These are phyloP conservation scores for Odontocerum albicorne DNA, from an alignment of 2,888 invertebrate species.

Conservation along the genomic window DNA sequence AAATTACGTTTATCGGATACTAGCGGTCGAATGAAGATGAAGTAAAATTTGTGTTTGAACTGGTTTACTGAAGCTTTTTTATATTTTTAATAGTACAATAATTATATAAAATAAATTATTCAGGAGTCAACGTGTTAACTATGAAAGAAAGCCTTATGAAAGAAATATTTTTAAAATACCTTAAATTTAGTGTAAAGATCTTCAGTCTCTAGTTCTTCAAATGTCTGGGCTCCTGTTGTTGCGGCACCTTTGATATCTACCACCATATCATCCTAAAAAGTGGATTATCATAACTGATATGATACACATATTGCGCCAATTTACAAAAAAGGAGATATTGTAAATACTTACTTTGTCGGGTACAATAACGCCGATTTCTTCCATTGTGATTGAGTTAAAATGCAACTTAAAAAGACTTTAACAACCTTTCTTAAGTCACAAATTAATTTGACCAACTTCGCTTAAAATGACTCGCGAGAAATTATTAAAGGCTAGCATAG, in stretches of 20 bases:
- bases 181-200: conserved; percentile 96
- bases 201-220: conserved; percentile 85
- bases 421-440: too few species aligned
- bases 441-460: too few species aligned
- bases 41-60: too few species aligned
- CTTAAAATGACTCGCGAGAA: too few species aligned
- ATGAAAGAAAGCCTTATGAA: conserved; percentile 2
- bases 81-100: too few species aligned
- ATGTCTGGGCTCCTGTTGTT: conserved; percentile 67
- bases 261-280: conserved; percentile 64
- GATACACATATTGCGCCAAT: too few species aligned
- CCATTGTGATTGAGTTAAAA: conserved; percentile 64
- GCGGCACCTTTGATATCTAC: conserved; percentile 65
- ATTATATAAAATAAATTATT: too few species aligned
- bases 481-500: too few species aligned
- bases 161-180: conserved; percentile 51
- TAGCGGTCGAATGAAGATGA: too few species aligned
- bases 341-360: conserved; percentile 71
- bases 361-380: conserved; percentile 78
- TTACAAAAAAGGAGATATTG: conserved; percentile 13
- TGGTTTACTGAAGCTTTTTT: too few species aligned
- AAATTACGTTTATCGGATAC: too few species aligned
- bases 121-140: neutral
- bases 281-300: conserved; percentile 3
- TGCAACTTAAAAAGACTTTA: too few species aligned